Evolutionary conservation across 2,113 vertebrate species (phyloP), one percentile per base, ranked within the genome.

Genomic region (Oncorhynchus tshawytscha): DNA sequence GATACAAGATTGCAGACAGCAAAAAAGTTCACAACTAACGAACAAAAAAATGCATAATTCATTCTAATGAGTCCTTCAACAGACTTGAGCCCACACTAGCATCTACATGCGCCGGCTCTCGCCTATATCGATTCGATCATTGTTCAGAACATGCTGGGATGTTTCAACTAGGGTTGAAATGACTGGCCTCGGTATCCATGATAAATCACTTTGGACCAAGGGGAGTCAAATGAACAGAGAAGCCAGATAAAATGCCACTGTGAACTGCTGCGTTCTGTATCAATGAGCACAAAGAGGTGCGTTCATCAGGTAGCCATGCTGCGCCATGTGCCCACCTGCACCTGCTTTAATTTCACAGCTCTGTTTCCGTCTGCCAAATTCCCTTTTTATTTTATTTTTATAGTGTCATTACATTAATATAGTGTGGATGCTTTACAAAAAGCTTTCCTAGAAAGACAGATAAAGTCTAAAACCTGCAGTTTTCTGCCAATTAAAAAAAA

Each of bases 281-380:
- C 86, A 82, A 77, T 15, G 73, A 85, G 80, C 69, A 90, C 85
- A 90, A 82, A 79, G 86, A 76, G 71, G 48, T 34, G 73, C 73
- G 86, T 87, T 90, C 9, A 45, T 45, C 39, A 45, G 39, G 66
- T 62, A 57, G 60, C 69, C 49, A 54, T 18, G 51, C 64, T 73
- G 74, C 81, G 69, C 74, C 75, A 72, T 73, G 77, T 54, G 72
- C 67, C 70, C 57, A 81, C 45, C 34, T 54, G 65, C 76, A 76
- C 34, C 81, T 69, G 72, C 83, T 87, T 88, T 88, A 77, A 86
- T 84, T 76, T 85, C 81, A 5, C 39, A 45, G 64, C 64, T 74
- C 67, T 39, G 4, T 65, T 64, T 16, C 60, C 15, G 67, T 48
- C 49, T 74, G 70, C 60, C 70, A 48, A 60, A 59, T 12, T 1